Evolutionary conservation across 2,888 invertebrate genomes (phyloP), one percentile per base, ranked within the genome.

Genomic region (Ethmia dodecea): DNA sequence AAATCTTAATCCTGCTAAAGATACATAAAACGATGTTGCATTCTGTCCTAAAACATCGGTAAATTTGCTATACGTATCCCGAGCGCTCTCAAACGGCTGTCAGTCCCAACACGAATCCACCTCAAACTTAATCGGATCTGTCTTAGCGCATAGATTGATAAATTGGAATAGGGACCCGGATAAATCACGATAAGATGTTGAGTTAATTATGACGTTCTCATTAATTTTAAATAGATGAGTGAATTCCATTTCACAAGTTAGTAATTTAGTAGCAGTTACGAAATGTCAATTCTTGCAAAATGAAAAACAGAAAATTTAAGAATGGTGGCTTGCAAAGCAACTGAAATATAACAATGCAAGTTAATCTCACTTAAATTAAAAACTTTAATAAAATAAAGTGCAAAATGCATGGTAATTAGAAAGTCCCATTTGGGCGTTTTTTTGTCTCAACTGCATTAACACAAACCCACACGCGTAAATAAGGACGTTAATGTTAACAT

Each of bases 381-480:
- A 52, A 35, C 49, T 44, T 40, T 46, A 52, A 61, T 61, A 60
- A 52, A 52, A 47, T 55, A 47, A 45, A 52, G 45, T 45, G 49
- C n/a, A n/a, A 46, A 55, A 52, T 47, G 55, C 57, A 56, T 52
- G 45, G 51, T 43, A 52, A 43, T 49, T 42, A 41, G 22, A 47
- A 56, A 57, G 57, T 55, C 54, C 46, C 29, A 48, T 14, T 28
- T 32, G 40, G 40, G 41, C 42, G 41, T 40, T 42, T 40, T n/a
- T n/a, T n/a, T n/a, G n/a, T n/a, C n/a, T 47, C 40, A 58, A 80
- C 83, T 77, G 61, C 83, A 81, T 76, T 68, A 61, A 81, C 83
- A 81, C 83, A 83, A 81, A 83, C 81, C 83, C 80, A 83, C 84
- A 80, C 79, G 83, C 72, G 74, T 78, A 66, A 61, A 45, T 71